A percentile compares a stretch with the other conserved stretches of the same genome.
These are phyloP conservation scores for Drosophila yakuba DNA, from an alignment of 1,140 invertebrate genomes.

Conservation along the genomic window DNA sequence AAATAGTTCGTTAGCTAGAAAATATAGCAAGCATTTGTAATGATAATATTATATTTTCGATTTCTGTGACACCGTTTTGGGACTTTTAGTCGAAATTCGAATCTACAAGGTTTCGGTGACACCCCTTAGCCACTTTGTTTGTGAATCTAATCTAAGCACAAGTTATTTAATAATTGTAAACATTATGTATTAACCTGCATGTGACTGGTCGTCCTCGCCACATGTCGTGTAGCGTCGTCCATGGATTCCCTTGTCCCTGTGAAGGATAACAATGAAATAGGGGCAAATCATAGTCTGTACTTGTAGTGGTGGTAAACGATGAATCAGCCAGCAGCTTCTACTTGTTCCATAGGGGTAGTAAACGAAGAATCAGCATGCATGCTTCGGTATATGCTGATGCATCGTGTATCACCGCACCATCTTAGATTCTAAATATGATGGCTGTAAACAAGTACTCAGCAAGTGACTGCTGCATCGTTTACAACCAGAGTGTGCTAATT, in stretches of 20 bases:
- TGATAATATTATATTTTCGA: background rate
- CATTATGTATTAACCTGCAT: slow-evolving; percentile 87
- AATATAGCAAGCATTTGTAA: too few species aligned
- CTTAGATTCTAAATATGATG: background rate
- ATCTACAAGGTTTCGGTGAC: slow-evolving; percentile 2
- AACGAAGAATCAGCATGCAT: too few species aligned
- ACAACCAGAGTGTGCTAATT: background rate
- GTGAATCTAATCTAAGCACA: slow-evolving; percentile 22
- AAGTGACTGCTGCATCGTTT: background rate
- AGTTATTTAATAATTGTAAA: slow-evolving; percentile 14
- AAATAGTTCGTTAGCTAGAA: background rate
- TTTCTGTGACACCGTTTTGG: background rate
- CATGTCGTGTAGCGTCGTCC: slow-evolving; percentile 90
- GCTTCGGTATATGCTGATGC: background rate
- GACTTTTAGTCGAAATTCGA: background rate
- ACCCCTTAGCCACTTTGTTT: slow-evolving; percentile 4
- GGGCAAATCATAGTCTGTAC: background rate
- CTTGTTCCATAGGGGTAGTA: too few species aligned
- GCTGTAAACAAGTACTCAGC: background rate
- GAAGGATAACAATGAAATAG: slow-evolving; percentile 62
- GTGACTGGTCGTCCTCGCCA: slow-evolving; percentile 89
- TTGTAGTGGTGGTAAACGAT: background rate
- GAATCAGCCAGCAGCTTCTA: background rate
- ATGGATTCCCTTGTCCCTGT: slow-evolving; percentile 88
- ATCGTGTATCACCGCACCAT: background rate